A percentile compares a stretch with the other conserved stretches of the same genome.
Conservation (phyloP, 2,888 invertebrate species). For the Exephanes ischioxanthus region DNA sequence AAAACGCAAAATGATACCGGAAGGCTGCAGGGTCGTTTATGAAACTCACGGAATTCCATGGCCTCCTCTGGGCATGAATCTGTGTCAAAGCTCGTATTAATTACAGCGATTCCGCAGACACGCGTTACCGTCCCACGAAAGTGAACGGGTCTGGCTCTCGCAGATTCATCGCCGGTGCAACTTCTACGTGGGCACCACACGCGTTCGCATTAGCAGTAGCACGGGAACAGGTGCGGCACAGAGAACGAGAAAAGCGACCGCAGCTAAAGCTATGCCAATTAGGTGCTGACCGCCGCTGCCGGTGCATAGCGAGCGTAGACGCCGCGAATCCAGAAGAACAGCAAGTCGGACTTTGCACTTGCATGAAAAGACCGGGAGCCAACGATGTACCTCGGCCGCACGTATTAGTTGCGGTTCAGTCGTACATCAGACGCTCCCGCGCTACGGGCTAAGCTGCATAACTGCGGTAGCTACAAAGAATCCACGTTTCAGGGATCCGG, state of each 20-base stretch:
- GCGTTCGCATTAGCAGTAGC: constrained; percentile 21
- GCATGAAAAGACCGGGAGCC: constrained; percentile 8
- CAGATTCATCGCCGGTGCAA: constrained; percentile 32
- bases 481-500: neutral
- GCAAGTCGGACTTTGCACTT: constrained; percentile 30
- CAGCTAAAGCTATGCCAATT: constrained; percentile 44
- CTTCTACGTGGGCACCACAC: neutral
- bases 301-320: constrained; percentile 28
- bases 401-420: constrained; percentile 31
- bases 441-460: constrained; percentile 5
- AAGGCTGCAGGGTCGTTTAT: neutral
- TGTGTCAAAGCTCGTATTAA: constrained; percentile 41
- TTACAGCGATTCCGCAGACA: constrained; percentile 27
- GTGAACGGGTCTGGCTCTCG: neutral
- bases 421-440: constrained; percentile 19
- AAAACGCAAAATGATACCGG: neutral
- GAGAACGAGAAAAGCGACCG: constrained; percentile 47
- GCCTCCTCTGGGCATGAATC: constrained; percentile 15
- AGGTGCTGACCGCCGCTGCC: constrained; percentile 28
- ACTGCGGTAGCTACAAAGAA: constrained; percentile 15
- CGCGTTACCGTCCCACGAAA: constrained; percentile 19
- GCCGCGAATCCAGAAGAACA: constrained; percentile 39
- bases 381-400: constrained; percentile 20
- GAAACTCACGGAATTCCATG: neutral
- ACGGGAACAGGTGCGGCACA: constrained; percentile 31